These are phyloP conservation scores for Tyto alba DNA, from an alignment of 2,113 vertebrate species.

Conservation along the genomic window DNA sequence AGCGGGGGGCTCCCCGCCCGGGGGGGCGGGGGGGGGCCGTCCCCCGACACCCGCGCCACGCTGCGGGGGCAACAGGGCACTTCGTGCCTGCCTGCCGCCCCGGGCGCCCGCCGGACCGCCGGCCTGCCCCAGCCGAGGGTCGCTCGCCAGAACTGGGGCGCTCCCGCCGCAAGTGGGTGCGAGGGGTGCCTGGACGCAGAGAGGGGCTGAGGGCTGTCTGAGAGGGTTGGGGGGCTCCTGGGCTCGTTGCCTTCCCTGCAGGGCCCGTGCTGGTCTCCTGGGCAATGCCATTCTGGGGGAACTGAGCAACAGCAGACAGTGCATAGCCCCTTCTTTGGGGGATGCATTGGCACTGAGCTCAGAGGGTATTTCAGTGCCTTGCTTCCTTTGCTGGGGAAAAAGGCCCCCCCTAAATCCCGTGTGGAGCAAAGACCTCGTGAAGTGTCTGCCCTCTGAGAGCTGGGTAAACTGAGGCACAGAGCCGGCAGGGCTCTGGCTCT, in stretches of 20 bases:
- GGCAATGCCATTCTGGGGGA: not conserved
- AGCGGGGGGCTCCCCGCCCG: too few species aligned
- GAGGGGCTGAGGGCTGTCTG: not conserved
- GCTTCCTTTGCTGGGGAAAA: not conserved
- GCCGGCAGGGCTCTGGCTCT: not conserved
- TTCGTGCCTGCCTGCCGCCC: not conserved
- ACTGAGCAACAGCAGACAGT: not conserved
- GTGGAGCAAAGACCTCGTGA: not conserved
- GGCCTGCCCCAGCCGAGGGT: not conserved
- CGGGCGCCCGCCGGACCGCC: rapidly evolving
- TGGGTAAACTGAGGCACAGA: constrained; percentile 9
- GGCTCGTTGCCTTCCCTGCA: not conserved
- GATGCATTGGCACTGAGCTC: not conserved
- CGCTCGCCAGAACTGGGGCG: not conserved
- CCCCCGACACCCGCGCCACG: not conserved
- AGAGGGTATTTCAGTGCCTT: not conserved
- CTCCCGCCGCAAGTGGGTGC: not conserved
- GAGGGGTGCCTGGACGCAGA: too few species aligned
- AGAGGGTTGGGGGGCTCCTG: rapidly evolving
- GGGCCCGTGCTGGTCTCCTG: not conserved
- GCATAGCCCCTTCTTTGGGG: not conserved
- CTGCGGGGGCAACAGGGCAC: not conserved
- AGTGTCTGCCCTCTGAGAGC: not conserved
- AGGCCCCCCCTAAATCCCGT: not conserved
- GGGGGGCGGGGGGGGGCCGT: too few species aligned